These are phyloP conservation scores for Scaeva pyrastri DNA, from an alignment of 2,888 invertebrate species.

Conservation along the genomic window DNA sequence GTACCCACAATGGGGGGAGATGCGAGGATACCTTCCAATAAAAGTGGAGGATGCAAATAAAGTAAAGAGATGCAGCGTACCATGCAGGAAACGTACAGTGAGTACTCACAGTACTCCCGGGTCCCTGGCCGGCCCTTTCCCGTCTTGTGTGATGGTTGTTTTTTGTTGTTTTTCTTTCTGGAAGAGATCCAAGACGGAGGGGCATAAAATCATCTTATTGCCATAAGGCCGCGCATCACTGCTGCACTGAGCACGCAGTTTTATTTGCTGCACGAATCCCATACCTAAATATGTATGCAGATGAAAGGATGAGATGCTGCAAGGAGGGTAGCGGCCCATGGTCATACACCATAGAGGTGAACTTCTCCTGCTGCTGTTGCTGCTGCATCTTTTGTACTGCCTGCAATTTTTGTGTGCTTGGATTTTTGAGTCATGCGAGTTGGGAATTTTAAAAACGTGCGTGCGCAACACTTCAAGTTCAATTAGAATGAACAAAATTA, in stretches of 20 bases:
- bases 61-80: constrained; percentile 12
- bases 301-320: constrained; percentile 51
- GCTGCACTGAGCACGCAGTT: constrained; percentile 70
- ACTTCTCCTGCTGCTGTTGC: constrained; percentile 60
- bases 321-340: not conserved
- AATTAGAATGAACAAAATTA: constrained; percentile 59
- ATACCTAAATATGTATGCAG: not conserved
- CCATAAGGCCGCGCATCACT: constrained; percentile 55
- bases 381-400: not conserved
- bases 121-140: not conserved
- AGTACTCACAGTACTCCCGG: not conserved
- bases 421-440: constrained; percentile 33
- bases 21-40: constrained; percentile 41
- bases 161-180: not conserved
- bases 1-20: constrained; percentile 30
- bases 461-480: constrained; percentile 54
- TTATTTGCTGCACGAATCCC: constrained; percentile 66
- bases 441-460: constrained; percentile 60
- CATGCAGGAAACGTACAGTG: constrained; percentile 38
- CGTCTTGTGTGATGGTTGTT: constrained; percentile 43
- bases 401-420: not conserved
- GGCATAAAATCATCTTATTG: constrained; percentile 17
- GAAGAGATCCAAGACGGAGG: constrained; percentile 6
- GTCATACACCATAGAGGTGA: constrained; percentile 67
- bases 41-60: constrained; percentile 44